phyloP scores from a whole-genome alignment of 1,140 invertebrate species.

The Drosophila sp. region DNA sequence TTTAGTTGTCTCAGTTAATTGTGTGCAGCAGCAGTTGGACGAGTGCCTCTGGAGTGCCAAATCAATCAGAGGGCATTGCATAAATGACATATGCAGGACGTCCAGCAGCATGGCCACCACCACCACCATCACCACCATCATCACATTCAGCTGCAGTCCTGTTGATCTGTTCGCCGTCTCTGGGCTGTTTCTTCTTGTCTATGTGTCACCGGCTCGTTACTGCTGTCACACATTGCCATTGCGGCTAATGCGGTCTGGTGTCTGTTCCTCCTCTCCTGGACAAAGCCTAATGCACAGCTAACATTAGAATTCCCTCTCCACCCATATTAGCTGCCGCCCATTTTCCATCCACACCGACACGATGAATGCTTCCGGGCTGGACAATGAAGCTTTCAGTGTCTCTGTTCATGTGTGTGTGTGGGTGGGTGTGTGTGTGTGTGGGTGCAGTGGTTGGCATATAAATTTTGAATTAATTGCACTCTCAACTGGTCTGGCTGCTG shows the following conservation, averaged over 20 bases:
- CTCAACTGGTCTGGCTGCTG: conserved; percentile 31
- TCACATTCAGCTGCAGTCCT: neutral
- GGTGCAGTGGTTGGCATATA: conserved; percentile 54
- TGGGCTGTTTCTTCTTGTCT: conserved; percentile 2
- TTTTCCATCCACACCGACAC: conserved; percentile 13
- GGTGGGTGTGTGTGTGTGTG: neutral
- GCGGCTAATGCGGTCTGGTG: conserved; percentile 62
- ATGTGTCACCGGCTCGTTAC: conserved; percentile 43
- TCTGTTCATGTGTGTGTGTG: neutral
- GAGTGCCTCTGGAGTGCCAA: conserved; percentile 37
- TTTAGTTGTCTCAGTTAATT: conserved; percentile 28
- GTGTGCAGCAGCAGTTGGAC: neutral
- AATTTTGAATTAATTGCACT: conserved; percentile 75
- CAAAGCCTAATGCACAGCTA: conserved; percentile 10
- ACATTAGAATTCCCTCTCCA: conserved; percentile 7
- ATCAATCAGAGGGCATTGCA: conserved; percentile 66
- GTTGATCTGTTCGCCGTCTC: conserved; percentile 2
- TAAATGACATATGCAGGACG: conserved; percentile 52
- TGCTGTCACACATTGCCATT: conserved; percentile 67
- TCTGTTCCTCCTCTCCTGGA: conserved; percentile 14
- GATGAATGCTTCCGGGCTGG: conserved; percentile 41
- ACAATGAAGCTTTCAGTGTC: conserved; percentile 48
- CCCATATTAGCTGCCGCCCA: conserved; percentile 34
- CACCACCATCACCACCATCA: conserved; percentile 2
- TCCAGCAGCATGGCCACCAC: conserved; percentile 1